A percentile compares a stretch with the other conserved stretches of the same genome.
phyloP scores from a whole-genome alignment of 2,113 vertebrate genomes.

The Pomatorhinus ruficollis region DNA sequence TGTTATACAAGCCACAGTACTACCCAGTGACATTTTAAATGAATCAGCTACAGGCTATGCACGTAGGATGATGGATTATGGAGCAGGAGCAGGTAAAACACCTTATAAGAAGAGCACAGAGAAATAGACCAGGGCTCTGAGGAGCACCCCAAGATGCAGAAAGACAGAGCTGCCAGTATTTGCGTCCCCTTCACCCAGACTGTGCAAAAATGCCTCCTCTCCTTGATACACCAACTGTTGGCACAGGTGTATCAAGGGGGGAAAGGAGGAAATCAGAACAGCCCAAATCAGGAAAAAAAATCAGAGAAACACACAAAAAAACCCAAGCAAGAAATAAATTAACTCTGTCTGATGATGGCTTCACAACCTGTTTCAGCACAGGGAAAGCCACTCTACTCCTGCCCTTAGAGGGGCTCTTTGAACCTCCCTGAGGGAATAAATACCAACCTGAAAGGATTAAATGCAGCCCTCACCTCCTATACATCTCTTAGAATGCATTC shows the following conservation, averaged over 20 bases:
- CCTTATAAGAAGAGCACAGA: background rate
- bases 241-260: background rate
- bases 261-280: background rate
- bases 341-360: background rate
- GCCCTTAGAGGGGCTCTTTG: accelerated
- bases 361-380: background rate
- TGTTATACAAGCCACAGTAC: constrained; percentile 12
- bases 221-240: background rate
- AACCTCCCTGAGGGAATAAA: background rate
- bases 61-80: background rate
- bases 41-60: constrained; percentile 10
- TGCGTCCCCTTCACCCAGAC: accelerated
- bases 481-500: background rate
- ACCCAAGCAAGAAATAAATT: background rate
- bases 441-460: background rate
- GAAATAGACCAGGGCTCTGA: background rate
- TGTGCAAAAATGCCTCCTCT: accelerated
- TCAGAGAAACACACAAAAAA: background rate
- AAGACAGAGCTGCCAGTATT: background rate
- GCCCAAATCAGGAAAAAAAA: background rate
- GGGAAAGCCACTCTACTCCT: accelerated
- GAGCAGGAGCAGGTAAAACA: background rate
- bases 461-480: background rate
- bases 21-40: constrained; percentile 40
- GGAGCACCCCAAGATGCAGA: background rate